Base-by-base conservation (phyloP, 2,113 vertebrate genomes). In the Parus major region DNA sequence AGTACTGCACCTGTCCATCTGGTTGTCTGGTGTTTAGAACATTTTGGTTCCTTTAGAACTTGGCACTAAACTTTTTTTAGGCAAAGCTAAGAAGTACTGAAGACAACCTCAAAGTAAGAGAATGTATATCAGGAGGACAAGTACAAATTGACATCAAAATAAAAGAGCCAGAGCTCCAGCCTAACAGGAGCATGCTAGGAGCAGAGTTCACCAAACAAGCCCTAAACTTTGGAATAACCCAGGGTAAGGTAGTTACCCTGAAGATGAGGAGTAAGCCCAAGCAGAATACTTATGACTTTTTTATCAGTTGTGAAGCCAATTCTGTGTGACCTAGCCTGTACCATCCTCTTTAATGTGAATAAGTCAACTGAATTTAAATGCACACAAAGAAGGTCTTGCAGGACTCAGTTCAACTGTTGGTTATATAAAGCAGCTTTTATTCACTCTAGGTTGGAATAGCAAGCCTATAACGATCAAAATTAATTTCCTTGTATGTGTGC, bases 381-480 rank as follows among this genome's bases (percentile, higher is more conserved):
- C 15, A 31, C 5, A 5, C 0, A 0, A 73, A 21, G 36, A 86
- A 73, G 6, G 8, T 56, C 39, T 83, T 80, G 68, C 22, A 42
- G 63, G 23, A 71, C 28, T 68, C 53, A 42, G 29, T 71, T 71
- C 39, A 75, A 11, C 47, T 47, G 44, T 35, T 76, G 19, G 29
- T 69, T 83, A 68, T 35, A 31, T 24, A 59, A 61, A 84, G 56
- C 19, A 78, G 28, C 11, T 75, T 71, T 90, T 88, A 50, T 64
- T 82, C 0, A 0, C 44, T 88, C 39, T 59, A 12, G 13, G 22
- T n/a, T 90, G 64, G 35, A 94, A 90, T 55, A 94, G 53, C 12
- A 70, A 70, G 52, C 39, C 71, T 77, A 53, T 73, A 78, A 71
- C 44, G 72, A 77, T 73, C 8, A 75, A 94, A 96, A 95, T 94